Evolutionary conservation across 2,888 invertebrate genomes (phyloP).

Genomic region (Lepidochitona cinerea): DNA sequence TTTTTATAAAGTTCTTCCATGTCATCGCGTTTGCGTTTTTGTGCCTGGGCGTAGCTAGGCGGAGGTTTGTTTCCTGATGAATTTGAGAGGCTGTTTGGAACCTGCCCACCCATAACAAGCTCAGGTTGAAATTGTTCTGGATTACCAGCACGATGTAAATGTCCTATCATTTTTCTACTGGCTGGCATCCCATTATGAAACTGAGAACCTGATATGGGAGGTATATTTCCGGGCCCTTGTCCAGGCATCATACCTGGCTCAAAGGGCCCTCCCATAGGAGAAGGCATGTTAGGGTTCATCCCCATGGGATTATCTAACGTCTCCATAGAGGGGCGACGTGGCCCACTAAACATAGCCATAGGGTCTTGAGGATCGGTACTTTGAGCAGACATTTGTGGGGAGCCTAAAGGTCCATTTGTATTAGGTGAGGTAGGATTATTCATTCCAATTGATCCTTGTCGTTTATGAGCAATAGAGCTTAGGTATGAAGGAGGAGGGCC

Average conservation of each 20-base stretch:
- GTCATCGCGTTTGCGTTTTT: conserved; percentile 63
- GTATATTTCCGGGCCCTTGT: conserved; percentile 37
- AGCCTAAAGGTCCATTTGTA: conserved; percentile 49
- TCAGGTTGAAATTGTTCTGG: conserved; percentile 67
- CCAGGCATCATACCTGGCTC: conserved; percentile 24
- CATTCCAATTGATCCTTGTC: conserved; percentile 14
- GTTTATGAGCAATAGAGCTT: conserved; percentile 60
- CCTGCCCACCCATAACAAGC: conserved; percentile 30
- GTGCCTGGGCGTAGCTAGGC: conserved; percentile 68
- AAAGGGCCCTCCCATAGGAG: conserved; percentile 7
- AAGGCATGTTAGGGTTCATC: conserved; percentile 33
- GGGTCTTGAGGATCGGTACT: conserved; percentile 46
- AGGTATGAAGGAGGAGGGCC: conserved; percentile 61
- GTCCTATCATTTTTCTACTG: background rate
- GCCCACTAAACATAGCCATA: conserved; percentile 42
- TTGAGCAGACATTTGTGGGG: conserved; percentile 42
- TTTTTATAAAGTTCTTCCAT: conserved; percentile 81
- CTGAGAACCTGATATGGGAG: conserved; percentile 19
- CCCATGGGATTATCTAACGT: conserved; percentile 32
- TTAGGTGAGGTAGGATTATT: conserved; percentile 62
- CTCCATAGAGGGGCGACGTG: conserved; percentile 39
- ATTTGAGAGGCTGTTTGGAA: conserved; percentile 21
- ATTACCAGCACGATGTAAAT: conserved; percentile 64
- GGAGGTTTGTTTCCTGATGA: conserved; percentile 61
- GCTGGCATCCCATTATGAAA: conserved; percentile 3